These are phyloP conservation scores for Glaucidium brasilianum DNA, from an alignment of 2,113 vertebrate genomes.

Conservation along the genomic window DNA sequence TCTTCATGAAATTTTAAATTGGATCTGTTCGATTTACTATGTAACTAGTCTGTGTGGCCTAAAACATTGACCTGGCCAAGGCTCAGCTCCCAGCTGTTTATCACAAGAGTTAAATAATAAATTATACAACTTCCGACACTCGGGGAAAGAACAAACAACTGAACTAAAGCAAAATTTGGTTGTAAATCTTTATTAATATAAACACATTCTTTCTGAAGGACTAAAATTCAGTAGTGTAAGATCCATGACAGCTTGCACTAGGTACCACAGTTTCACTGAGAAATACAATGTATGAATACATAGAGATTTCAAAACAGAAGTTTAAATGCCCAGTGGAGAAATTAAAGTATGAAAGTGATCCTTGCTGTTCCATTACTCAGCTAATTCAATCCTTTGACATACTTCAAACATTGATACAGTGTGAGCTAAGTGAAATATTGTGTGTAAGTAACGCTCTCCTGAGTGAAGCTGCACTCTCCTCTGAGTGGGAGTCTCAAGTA, in stretches of 20 bases:
- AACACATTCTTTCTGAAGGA: slow-evolving; percentile 70
- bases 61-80: not conserved
- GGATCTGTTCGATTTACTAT: not conserved
- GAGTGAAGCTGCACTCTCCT: not conserved
- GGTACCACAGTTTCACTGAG: slow-evolving; percentile 55
- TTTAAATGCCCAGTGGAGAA: slow-evolving; percentile 51
- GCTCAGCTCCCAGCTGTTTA: not conserved
- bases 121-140: not conserved
- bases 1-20: not conserved
- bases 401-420: not conserved
- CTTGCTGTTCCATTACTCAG: slow-evolving; percentile 2
- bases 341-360: slow-evolving; percentile 16
- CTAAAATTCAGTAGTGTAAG: slow-evolving; percentile 55
- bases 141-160: not conserved
- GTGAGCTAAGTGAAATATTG: not conserved
- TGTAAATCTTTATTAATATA: slow-evolving; percentile 80
- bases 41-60: not conserved
- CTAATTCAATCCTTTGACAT: not conserved
- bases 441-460: not conserved
- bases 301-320: slow-evolving; percentile 9
- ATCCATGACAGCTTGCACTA: slow-evolving; percentile 48
- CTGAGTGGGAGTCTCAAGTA: not conserved
- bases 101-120: not conserved
- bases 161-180: slow-evolving; percentile 17
- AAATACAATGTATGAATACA: slow-evolving; percentile 1